Base-by-base conservation (phyloP, 2,113 vertebrate genomes). In the Lanius ludovicianus region DNA sequence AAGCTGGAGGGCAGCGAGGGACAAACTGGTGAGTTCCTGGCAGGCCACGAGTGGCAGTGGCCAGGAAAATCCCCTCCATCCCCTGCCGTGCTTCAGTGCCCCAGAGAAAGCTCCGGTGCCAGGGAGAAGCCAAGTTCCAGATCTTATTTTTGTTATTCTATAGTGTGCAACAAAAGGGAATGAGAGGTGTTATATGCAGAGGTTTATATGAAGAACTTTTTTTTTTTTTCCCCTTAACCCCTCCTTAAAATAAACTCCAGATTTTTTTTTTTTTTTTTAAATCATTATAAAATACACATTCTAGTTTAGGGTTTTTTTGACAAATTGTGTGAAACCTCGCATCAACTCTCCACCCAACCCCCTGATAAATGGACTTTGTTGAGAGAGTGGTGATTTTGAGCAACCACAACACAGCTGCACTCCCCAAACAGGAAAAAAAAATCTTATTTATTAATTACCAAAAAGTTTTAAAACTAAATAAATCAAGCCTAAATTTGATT, bases 121-220 rank as follows among this genome's bases (percentile, higher is more conserved):
- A 73, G 65, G 76, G 79, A 96, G 92, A 95, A 98, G 95, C 96
- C 97, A 47, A 79, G 62, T 94, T 87, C 97, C 90, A 78, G 88
- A 97, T 96, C 95, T 85, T 86, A 97, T 82, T 87, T 82, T 92
- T 91, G 84, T 95, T 78, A 67, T 89, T 84, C 84, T 71, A 28
- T 46, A 47, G 59, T 64, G 88, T 84, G 88, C 92, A 80, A 96
- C 90, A 27, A 63, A 77, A 84, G 70, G 37, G 82, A 91, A 95
- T 31, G 59, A 97, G 91, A 92, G 93, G 83, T 70, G 93, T 96
- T 89, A 92, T 69, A 88, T 64, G 94, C 96, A 94, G 88, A 96
- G 95, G 83, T 91, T 81, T 98, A 97, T 97, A 96, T 84, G 95
- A 95, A 96, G 90, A 93, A 87, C 90, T 15, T 6, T 6, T 42